A percentile compares a stretch with the other conserved stretches of the same genome.
Evolutionary conservation across 2,113 vertebrate genomes (phyloP).

Genomic region (Lota lota): DNA sequence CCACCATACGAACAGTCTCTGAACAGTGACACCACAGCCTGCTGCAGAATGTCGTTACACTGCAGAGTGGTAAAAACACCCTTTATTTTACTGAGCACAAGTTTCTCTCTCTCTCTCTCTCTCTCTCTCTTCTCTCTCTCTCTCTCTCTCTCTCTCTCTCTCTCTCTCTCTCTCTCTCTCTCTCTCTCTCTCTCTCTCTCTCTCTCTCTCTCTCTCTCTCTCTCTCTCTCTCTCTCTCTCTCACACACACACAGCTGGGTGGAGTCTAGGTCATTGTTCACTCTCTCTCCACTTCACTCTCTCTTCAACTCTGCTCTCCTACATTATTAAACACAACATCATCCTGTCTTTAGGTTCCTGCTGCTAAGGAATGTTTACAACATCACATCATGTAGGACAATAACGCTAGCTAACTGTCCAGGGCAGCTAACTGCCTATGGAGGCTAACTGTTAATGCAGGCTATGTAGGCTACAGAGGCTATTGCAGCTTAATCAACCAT

Average conservation of each 20-base stretch:
- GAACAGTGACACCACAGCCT: not conserved
- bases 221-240: too few species aligned
- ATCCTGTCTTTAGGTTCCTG: constrained; percentile 26
- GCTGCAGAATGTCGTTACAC: constrained; percentile 1
- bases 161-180: too few species aligned
- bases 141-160: too few species aligned
- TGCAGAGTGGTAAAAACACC: not conserved
- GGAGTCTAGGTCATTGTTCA: not conserved
- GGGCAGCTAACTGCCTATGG: not conserved
- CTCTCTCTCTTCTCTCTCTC: too few species aligned
- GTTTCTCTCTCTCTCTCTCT: not conserved
- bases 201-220: not conserved
- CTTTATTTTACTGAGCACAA: too few species aligned
- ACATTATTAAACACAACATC: constrained; percentile 63
- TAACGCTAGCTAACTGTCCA: not conserved
- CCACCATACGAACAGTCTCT: constrained; percentile 25
- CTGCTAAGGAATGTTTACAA: constrained; percentile 33
- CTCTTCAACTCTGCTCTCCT: constrained; percentile 45
- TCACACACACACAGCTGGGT: not conserved
- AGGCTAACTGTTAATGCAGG: too few species aligned
- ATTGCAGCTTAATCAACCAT: too few species aligned
- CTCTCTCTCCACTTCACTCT: constrained; percentile 10
- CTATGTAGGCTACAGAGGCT: too few species aligned
- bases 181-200: not conserved
- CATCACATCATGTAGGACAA: constrained; percentile 5